phyloP scores from a whole-genome alignment of 2,888 invertebrate genomes.

The Antheraea assamensis region DNA sequence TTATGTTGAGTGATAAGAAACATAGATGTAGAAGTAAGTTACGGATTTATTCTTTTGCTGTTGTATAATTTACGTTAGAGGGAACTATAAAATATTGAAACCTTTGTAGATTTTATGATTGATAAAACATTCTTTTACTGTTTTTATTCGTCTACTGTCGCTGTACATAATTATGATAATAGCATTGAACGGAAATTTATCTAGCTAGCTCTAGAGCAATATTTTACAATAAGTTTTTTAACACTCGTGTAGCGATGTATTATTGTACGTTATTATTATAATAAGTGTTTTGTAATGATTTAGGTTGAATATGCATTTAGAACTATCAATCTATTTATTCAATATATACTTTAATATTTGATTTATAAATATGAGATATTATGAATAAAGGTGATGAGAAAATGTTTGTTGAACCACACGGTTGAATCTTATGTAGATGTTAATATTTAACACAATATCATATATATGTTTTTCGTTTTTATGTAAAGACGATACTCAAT shows the following conservation, averaged over 20 bases:
- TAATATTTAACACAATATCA: conserved; percentile 6
- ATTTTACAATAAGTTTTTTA: background rate
- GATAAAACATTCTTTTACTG: background rate
- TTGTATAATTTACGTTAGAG: background rate
- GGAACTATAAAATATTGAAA: background rate
- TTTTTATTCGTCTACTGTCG: background rate
- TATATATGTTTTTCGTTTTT: conserved; percentile 6
- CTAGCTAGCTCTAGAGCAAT: background rate
- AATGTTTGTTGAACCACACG: conserved; percentile 13
- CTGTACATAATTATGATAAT: background rate
- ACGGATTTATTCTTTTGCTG: background rate
- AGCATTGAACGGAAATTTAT: background rate
- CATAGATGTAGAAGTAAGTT: background rate
- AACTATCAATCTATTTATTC: conserved; percentile 22
- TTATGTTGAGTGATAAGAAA: background rate
- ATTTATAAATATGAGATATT: background rate
- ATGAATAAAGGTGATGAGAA: conserved; percentile 16
- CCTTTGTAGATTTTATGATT: background rate
- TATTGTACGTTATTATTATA: conserved; percentile 10
- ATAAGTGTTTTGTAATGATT: conserved; percentile 23
- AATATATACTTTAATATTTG: conserved; percentile 6
- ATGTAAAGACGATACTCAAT: conserved; percentile 10
- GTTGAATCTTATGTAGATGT: conserved; percentile 16
- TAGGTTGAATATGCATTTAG: conserved; percentile 40
- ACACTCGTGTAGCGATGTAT: background rate